A percentile compares a stretch with the other conserved stretches of the same genome.
Conservation (phyloP, 2,888 invertebrate genomes). For the Drosophila tripunctata region DNA sequence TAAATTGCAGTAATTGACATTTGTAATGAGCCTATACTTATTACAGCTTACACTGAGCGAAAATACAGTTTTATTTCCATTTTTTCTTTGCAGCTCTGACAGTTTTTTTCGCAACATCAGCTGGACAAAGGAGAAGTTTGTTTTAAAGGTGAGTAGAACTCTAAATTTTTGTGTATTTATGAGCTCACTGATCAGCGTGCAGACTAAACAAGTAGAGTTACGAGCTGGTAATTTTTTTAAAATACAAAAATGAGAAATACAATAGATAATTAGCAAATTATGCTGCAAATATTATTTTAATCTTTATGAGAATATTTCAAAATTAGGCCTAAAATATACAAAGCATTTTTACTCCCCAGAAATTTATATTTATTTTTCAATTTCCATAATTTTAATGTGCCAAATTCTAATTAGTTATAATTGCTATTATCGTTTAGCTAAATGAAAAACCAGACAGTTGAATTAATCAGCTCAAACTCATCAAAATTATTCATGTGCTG, state of each 20-base stretch:
- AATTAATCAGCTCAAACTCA: not conserved
- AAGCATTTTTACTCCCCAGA: too few species aligned
- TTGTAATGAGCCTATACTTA: conserved; percentile 27
- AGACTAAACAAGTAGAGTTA: not conserved
- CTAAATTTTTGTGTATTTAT: too few species aligned
- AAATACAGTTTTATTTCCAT: not conserved
- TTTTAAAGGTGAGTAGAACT: conserved; percentile 27
- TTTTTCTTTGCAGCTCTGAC: conserved; percentile 28
- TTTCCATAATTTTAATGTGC: too few species aligned
- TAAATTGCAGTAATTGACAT: conserved; percentile 40
- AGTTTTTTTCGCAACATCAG: conserved; percentile 12
- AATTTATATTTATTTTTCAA: not conserved
- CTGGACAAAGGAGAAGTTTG: not conserved
- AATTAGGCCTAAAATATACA: too few species aligned
- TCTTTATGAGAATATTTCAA: too few species aligned
- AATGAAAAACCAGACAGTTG: not conserved
- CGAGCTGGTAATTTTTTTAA: not conserved
- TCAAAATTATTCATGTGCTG: conserved; percentile 7
- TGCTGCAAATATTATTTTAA: too few species aligned
- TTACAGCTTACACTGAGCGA: conserved; percentile 13
- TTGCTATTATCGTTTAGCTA: too few species aligned
- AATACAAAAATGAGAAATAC: too few species aligned
- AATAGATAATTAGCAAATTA: too few species aligned
- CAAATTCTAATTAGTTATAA: too few species aligned
- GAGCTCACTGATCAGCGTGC: not conserved